Percentiles rank a stretch among this genome's conserved stretches.
Evolutionary conservation across 1,140 invertebrate genomes (phyloP).

Genomic region (Drosophila kurseongensis): DNA sequence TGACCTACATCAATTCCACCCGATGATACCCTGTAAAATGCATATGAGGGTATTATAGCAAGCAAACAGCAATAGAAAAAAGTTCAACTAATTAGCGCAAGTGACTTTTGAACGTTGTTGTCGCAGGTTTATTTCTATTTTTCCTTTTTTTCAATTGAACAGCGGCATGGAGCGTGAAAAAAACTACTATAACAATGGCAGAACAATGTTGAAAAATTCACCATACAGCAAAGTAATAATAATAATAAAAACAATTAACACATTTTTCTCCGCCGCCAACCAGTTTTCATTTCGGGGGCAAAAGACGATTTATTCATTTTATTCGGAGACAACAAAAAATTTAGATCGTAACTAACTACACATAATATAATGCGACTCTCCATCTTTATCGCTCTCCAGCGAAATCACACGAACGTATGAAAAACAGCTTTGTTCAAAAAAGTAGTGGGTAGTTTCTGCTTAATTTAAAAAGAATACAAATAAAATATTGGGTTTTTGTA

Average conservation of each 20-base stretch:
- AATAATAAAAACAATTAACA: constrained; percentile 69
- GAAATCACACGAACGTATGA: constrained; percentile 17
- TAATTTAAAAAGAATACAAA: too few relatives aligned
- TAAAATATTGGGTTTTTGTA: too few relatives aligned
- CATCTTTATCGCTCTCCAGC: constrained; percentile 45
- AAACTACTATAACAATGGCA: constrained; percentile 16
- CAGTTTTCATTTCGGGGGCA: constrained; percentile 57
- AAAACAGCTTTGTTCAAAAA: background rate
- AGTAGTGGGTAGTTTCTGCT: too few relatives aligned
- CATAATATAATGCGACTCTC: constrained; percentile 67
- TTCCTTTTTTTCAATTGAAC: constrained; percentile 27
- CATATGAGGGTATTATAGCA: constrained; percentile 31
- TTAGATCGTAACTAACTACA: constrained; percentile 59
- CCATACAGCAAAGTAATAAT: constrained; percentile 32
- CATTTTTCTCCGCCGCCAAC: constrained; percentile 61
- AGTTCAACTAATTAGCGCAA: constrained; percentile 80
- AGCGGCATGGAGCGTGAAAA: constrained; percentile 30
- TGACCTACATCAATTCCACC: constrained; percentile 13
- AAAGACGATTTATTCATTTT: constrained; percentile 32
- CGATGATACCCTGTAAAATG: constrained; percentile 26
- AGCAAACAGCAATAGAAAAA: constrained; percentile 52
- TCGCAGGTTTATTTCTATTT: constrained; percentile 23
- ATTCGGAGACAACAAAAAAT: constrained; percentile 21
- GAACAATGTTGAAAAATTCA: constrained; percentile 55
- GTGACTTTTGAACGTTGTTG: constrained; percentile 72